Evolutionary conservation across 1,140 invertebrate species (phyloP).

Genomic region (Micrasema longulum): DNA sequence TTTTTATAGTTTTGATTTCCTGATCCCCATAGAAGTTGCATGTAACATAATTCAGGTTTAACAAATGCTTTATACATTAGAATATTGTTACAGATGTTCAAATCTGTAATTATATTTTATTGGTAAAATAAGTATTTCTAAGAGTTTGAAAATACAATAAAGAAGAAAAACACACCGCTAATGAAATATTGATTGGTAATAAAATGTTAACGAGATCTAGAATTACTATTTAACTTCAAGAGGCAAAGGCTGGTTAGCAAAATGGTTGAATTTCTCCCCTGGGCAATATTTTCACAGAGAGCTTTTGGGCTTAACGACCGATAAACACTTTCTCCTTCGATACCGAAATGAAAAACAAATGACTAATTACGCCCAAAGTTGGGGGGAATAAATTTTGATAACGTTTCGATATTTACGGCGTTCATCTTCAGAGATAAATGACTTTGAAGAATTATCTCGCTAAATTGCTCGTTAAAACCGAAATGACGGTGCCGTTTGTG

Average conservation of each 20-base stretch:
- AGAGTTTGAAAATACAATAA: not conserved
- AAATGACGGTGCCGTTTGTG: slow-evolving; percentile 24
- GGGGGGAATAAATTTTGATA: slow-evolving; percentile 39
- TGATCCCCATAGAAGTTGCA: no score
- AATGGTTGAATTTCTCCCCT: not conserved
- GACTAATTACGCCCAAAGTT: slow-evolving; percentile 37
- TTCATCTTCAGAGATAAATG: slow-evolving; percentile 22
- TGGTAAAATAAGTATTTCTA: no score
- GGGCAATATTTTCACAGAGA: slow-evolving; percentile 4
- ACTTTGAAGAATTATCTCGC: not conserved
- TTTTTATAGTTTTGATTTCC: no score
- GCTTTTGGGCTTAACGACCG: slow-evolving; percentile 17
- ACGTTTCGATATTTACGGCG: slow-evolving; percentile 34
- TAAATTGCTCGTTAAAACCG: slow-evolving; percentile 22
- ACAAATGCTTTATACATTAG: no score
- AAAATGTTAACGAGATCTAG: slow-evolving; percentile 12
- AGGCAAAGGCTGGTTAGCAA: no score
- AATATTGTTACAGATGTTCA: no score
- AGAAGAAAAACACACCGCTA: not conserved
- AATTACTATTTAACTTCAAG: slow-evolving; percentile 2
- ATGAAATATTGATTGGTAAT: slow-evolving; percentile 14
- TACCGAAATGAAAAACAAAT: slow-evolving; percentile 38
- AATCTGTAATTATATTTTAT: no score
- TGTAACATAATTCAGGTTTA: no score
- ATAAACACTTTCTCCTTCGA: slow-evolving; percentile 33